Conservation (phyloP, 2,113 vertebrate genomes). For the Macroglossus sobrinus region DNA sequence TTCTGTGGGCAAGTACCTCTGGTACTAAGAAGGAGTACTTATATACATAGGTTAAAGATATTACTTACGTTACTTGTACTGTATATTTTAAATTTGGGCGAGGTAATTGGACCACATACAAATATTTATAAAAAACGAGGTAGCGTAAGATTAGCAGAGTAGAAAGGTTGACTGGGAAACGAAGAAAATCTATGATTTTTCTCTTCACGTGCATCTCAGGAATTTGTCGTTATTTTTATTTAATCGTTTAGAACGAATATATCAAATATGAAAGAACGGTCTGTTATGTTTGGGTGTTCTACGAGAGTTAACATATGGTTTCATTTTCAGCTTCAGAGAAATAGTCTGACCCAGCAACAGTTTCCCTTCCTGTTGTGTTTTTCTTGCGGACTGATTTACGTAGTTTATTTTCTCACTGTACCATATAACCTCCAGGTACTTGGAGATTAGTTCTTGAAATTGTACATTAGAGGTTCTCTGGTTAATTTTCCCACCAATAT, state of each 20-base stretch:
- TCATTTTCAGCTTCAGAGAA: slow-evolving; percentile 2
- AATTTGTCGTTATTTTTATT: not conserved
- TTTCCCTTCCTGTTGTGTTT: not conserved
- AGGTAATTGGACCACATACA: not conserved
- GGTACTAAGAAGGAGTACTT: not conserved
- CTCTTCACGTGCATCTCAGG: not conserved
- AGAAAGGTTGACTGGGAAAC: not conserved
- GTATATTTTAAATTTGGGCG: not conserved
- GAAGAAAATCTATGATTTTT: slow-evolving; percentile 4
- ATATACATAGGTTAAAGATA: not conserved
- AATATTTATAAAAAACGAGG: not conserved
- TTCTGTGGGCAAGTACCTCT: not conserved
- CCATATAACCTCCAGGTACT: not conserved
- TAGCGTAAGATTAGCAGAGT: not conserved
- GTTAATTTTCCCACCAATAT: not conserved
- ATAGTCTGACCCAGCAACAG: not conserved
- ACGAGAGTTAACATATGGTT: not conserved
- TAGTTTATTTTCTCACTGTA: not conserved
- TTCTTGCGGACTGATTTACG: not conserved
- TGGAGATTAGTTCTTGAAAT: not conserved
- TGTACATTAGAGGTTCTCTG: not conserved
- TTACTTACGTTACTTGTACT: not conserved
- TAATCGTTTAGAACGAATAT: slow-evolving; percentile 1
- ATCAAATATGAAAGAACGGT: slow-evolving; percentile 4
- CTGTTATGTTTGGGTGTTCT: not conserved